Evolutionary conservation across 2,113 vertebrate species (phyloP).

Genomic region (Odocoileus hemionus): DNA sequence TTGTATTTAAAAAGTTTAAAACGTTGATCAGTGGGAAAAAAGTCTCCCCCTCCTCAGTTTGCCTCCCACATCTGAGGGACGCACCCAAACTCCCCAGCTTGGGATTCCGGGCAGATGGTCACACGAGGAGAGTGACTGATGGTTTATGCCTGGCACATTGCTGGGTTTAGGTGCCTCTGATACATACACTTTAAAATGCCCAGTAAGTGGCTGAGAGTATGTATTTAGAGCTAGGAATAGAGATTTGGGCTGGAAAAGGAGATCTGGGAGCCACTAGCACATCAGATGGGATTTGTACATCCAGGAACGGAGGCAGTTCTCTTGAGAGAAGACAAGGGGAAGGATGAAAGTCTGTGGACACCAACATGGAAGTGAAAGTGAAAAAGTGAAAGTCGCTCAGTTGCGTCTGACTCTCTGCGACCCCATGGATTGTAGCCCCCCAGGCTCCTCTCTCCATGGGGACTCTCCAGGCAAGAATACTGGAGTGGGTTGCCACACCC

Average conservation of each 20-base stretch:
- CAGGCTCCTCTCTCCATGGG: neutral
- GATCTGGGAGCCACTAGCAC: neutral
- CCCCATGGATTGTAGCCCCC: neutral
- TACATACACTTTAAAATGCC: neutral
- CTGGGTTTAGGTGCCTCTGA: neutral
- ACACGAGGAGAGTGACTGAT: accelerated
- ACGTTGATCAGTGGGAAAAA: neutral
- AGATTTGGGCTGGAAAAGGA: neutral
- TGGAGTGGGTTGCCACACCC: neutral
- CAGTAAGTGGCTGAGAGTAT: neutral
- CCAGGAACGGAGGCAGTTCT: neutral
- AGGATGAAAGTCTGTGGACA: neutral
- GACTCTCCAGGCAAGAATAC: neutral
- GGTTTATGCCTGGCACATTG: neutral
- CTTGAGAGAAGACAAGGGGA: neutral
- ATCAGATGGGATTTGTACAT: neutral
- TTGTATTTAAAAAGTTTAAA: neutral
- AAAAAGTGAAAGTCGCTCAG: neutral
- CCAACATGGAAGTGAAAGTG: neutral
- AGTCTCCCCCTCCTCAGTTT: neutral
- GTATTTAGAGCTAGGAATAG: neutral
- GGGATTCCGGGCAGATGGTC: neutral
- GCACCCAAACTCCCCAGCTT: neutral
- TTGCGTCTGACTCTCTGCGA: neutral
- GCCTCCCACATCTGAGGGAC: neutral